phyloP scores from a whole-genome alignment of 2,888 invertebrate genomes.

The Ethmia dodecea region DNA sequence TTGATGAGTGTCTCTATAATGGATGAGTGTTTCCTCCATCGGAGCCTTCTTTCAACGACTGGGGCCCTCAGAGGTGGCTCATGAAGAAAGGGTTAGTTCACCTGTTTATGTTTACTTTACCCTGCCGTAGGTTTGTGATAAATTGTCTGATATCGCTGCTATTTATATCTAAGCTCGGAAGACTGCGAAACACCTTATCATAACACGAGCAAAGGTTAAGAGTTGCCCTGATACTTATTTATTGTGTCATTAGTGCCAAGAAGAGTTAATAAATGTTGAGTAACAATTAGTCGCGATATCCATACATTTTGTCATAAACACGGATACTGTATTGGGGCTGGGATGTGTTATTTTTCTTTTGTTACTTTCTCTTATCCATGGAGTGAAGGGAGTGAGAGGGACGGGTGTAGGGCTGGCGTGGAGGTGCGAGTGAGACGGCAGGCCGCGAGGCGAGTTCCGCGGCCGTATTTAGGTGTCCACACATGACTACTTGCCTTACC shows the following conservation, averaged over 20 bases:
- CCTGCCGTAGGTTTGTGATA: constrained; percentile 27
- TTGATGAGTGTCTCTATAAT: constrained; percentile 70
- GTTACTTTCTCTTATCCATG: constrained; percentile 74
- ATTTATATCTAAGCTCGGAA: constrained; percentile 36
- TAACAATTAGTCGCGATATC: constrained; percentile 17
- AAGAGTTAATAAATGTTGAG: constrained; percentile 18
- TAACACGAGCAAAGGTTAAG: constrained; percentile 48
- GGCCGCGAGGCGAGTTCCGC: constrained; percentile 47
- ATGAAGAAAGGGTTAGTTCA: constrained; percentile 77
- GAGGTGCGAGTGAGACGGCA: constrained; percentile 47
- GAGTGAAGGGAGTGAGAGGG: constrained; percentile 70
- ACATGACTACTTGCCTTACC: constrained; percentile 42
- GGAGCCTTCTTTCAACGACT: constrained; percentile 65
- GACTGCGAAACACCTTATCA: constrained; percentile 32
- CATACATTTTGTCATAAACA: constrained; percentile 24
- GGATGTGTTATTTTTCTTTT: constrained; percentile 70
- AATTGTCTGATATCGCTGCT: constrained; percentile 27
- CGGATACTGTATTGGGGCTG: constrained; percentile 49
- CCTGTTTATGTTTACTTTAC: constrained; percentile 64
- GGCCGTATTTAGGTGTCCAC: constrained; percentile 34
- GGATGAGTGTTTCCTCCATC: constrained; percentile 67
- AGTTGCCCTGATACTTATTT: constrained; percentile 38
- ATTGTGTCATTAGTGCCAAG: constrained; percentile 31
- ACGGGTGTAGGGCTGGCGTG: constrained; percentile 31
- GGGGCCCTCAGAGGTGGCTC: constrained; percentile 72